A percentile compares a stretch with the other conserved stretches of the same genome.
Evolutionary conservation across 2,888 invertebrate species (phyloP).

Genomic region (Celastrina argiolus): DNA sequence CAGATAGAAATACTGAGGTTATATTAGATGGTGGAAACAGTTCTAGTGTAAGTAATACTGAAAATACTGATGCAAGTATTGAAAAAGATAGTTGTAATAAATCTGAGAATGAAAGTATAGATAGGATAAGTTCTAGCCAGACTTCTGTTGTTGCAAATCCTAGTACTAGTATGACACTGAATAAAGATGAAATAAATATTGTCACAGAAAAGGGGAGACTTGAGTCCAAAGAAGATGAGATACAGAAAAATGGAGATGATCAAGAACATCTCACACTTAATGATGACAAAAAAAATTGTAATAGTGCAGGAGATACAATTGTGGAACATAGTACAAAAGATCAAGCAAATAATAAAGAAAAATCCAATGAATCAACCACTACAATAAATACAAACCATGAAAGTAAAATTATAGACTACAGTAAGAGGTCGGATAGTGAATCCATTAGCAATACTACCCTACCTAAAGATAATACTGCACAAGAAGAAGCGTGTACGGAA

Average conservation of each 20-base stretch:
- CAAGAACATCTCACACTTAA: background rate
- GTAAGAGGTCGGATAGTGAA: background rate
- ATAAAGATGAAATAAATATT: background rate
- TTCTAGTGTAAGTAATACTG: conserved; percentile 3
- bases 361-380: background rate
- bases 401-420: background rate
- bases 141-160: background rate
- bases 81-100: conserved; percentile 16
- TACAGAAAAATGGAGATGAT: background rate
- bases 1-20: background rate
- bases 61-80: conserved; percentile 16
- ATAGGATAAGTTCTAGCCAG: background rate
- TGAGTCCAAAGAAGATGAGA: background rate
- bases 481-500: background rate
- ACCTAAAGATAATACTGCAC: background rate
- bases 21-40: background rate
- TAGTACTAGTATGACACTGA: background rate
- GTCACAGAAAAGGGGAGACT: background rate
- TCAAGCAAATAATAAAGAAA: background rate
- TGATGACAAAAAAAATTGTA: background rate
- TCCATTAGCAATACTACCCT: background rate
- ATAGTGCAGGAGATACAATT: background rate
- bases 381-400: background rate
- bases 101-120: conserved; percentile 12
- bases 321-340: background rate